phyloP scores from a whole-genome alignment of 2,113 vertebrate genomes.

The Upupa epops region DNA sequence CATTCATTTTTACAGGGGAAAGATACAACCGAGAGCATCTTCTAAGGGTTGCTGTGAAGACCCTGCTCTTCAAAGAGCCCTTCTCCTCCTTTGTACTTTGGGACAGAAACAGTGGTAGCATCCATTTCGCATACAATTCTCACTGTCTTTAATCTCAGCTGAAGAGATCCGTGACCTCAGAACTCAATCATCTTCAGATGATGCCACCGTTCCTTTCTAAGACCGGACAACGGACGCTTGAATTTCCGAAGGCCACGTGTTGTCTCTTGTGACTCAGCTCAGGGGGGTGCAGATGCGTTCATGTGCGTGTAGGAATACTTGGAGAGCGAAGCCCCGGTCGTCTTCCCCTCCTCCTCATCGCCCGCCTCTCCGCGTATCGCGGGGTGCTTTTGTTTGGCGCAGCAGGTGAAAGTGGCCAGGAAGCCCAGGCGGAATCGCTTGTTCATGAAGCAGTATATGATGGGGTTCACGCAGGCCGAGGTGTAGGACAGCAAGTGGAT shows the following conservation, averaged over 20 bases:
- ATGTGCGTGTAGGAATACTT: slow-evolving; percentile 79
- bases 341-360: slow-evolving; percentile 81
- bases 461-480: slow-evolving; percentile 94
- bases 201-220: neutral
- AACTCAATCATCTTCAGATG: neutral
- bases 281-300: slow-evolving; percentile 70
- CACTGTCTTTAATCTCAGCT: neutral
- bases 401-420: slow-evolving; percentile 87
- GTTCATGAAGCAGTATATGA: slow-evolving; percentile 99
- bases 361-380: slow-evolving; percentile 25
- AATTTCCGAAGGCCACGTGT: neutral
- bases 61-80: slow-evolving; percentile 5
- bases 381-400: neutral
- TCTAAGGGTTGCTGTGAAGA: slow-evolving; percentile 7
- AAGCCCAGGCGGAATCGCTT: slow-evolving; percentile 90
- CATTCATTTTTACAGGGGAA: neutral
- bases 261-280: neutral
- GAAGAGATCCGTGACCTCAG: slow-evolving; percentile 1
- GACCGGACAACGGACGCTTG: neutral
- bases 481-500: slow-evolving; percentile 96
- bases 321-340: slow-evolving; percentile 75
- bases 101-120: neutral
- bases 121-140: neutral
- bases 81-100: slow-evolving; percentile 15
- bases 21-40: neutral